Conservation (phyloP, 2,888 invertebrate species). For the Mythimna albipuncta region DNA sequence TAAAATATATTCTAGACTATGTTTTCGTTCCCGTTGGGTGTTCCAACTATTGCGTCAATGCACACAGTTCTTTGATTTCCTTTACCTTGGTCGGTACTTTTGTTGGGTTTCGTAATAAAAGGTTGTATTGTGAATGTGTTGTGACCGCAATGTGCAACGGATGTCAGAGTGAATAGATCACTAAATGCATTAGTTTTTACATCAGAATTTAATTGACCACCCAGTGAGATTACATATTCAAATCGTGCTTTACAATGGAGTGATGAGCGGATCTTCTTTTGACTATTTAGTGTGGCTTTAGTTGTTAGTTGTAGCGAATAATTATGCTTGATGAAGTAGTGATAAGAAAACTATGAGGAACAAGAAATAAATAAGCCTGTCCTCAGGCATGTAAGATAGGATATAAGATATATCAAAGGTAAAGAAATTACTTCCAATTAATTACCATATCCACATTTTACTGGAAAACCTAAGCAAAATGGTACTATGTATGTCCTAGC, state of each 20-base stretch:
- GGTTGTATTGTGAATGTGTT: slow-evolving; percentile 47
- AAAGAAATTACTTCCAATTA: slow-evolving; percentile 42
- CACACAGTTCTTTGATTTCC: slow-evolving; percentile 40
- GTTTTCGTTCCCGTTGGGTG: slow-evolving; percentile 65
- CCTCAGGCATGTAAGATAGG: slow-evolving; percentile 22
- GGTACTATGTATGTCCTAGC: slow-evolving; percentile 66
- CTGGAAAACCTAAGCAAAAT: slow-evolving; percentile 59
- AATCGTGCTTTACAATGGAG: slow-evolving; percentile 18
- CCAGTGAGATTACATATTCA: slow-evolving; percentile 28
- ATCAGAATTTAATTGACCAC: slow-evolving; percentile 40
- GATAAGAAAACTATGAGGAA: slow-evolving; percentile 3
- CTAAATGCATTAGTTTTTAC: slow-evolving; percentile 39
- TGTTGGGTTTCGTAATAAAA: slow-evolving; percentile 50
- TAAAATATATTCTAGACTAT: slow-evolving; percentile 65
- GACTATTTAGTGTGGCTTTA: neutral
- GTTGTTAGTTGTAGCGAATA: neutral
- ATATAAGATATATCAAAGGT: slow-evolving; percentile 22
- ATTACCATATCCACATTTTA: slow-evolving; percentile 52
- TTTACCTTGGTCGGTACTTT: slow-evolving; percentile 48
- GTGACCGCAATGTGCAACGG: slow-evolving; percentile 56
- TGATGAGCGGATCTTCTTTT: neutral
- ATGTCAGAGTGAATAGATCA: slow-evolving; percentile 49
- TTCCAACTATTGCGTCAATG: slow-evolving; percentile 33
- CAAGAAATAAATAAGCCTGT: slow-evolving; percentile 11
- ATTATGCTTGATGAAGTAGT: neutral